Conservation (phyloP, 2,888 invertebrate genomes). For the Leptogaster cylindrica region DNA sequence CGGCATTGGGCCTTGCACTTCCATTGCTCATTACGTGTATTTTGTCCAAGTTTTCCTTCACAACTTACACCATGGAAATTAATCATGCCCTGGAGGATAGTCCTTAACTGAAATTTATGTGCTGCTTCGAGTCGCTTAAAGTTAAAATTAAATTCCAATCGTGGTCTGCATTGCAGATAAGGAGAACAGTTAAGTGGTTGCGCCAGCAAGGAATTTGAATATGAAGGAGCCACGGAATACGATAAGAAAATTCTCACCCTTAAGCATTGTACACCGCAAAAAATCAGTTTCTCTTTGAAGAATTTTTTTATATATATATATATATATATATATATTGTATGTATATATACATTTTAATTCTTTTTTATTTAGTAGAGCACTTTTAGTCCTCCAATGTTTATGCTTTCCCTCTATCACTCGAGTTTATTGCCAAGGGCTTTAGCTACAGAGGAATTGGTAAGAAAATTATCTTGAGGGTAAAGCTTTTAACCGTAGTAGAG, state of each 20-base stretch:
- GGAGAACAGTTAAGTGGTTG: constrained; percentile 37
- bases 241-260: constrained; percentile 38
- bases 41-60: constrained; percentile 33
- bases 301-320: background rate
- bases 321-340: too few species aligned
- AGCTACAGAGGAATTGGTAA: constrained; percentile 27
- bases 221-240: constrained; percentile 37
- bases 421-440: constrained; percentile 35
- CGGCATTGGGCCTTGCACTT: constrained; percentile 4
- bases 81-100: constrained; percentile 36
- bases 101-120: constrained; percentile 37
- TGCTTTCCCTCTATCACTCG: constrained; percentile 32
- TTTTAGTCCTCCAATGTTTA: constrained; percentile 34
- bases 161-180: constrained; percentile 39
- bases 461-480: constrained; percentile 39
- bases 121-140: constrained; percentile 25
- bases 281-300: constrained; percentile 13
- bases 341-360: too few species aligned
- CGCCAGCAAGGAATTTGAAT: constrained; percentile 35
- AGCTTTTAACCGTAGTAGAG: constrained; percentile 30
- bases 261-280: constrained; percentile 25
- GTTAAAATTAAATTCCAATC: constrained; percentile 40
- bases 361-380: constrained; percentile 26
- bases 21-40: constrained; percentile 37
- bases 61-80: constrained; percentile 36